phyloP scores from a whole-genome alignment of 2,113 vertebrate species.

The Raja brachyura region DNA sequence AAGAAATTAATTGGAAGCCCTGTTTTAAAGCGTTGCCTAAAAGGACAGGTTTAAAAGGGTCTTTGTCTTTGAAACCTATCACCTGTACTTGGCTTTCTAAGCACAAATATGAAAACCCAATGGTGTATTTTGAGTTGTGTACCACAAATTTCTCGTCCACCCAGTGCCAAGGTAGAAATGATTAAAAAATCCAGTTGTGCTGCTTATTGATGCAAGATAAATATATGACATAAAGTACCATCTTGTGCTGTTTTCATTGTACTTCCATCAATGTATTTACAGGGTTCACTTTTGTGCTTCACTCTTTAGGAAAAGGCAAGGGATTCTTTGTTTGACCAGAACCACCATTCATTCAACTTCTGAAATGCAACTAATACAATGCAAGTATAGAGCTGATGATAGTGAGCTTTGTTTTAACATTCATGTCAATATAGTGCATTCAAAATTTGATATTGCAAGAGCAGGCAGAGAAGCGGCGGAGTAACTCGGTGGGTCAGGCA shows the following conservation, averaged over 20 bases:
- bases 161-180: slow-evolving; percentile 19
- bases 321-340: background rate
- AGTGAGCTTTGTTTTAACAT: slow-evolving; percentile 12
- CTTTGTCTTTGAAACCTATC: slow-evolving; percentile 21
- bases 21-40: slow-evolving; percentile 1
- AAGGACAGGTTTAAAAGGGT: background rate
- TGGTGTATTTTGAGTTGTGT: slow-evolving; percentile 29
- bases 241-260: slow-evolving; percentile 36
- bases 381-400: background rate
- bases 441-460: background rate
- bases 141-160: slow-evolving; percentile 27
- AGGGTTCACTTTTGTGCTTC: slow-evolving; percentile 33
- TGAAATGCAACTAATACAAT: slow-evolving; percentile 15
- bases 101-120: slow-evolving; percentile 30
- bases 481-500: no score
- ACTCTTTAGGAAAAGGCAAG: background rate
- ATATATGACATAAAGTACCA: slow-evolving; percentile 29
- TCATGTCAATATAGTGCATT: background rate
- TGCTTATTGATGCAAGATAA: slow-evolving; percentile 33
- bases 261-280: slow-evolving; percentile 27
- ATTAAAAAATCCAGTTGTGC: slow-evolving; percentile 35
- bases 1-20: slow-evolving; percentile 13
- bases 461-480: no score
- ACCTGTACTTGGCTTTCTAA: slow-evolving; percentile 25
- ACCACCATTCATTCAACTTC: slow-evolving; percentile 26